Conservation (phyloP, 2,113 vertebrate species). For the Enhydra lutris region DNA sequence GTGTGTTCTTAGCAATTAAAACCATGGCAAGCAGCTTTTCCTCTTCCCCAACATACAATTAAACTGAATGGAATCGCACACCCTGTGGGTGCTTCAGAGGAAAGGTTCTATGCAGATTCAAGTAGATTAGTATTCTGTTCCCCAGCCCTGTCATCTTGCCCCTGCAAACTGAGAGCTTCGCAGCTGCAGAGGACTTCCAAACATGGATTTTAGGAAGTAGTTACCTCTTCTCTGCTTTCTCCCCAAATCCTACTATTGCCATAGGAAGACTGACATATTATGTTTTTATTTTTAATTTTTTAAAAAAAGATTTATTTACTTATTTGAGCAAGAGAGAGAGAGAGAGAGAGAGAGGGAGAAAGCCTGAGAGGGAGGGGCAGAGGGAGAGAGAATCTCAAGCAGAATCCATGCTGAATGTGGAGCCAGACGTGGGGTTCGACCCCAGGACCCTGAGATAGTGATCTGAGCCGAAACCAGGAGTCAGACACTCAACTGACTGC, state of each 20-base stretch:
- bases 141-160: slow-evolving; percentile 16
- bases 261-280: not conserved
- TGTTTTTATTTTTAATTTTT: not conserved
- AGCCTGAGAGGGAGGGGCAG: not conserved
- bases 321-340: not conserved
- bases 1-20: slow-evolving; percentile 69
- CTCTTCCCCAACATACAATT: slow-evolving; percentile 68
- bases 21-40: slow-evolving; percentile 42
- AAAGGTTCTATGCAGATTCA: slow-evolving; percentile 18
- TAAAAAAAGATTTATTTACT: not conserved
- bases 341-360: too few relatives aligned
- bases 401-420: not conserved
- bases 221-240: not conserved
- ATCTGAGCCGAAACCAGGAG: not conserved
- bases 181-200: slow-evolving; percentile 58
- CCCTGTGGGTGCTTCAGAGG: slow-evolving; percentile 47
- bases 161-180: not conserved
- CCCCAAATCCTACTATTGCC: not conserved
- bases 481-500: not conserved
- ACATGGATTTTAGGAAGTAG: not conserved
- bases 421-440: not conserved
- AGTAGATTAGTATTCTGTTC: slow-evolving; percentile 28
- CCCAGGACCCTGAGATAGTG: not conserved
- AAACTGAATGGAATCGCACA: slow-evolving; percentile 61
- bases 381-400: not conserved